These are phyloP conservation scores for Poeciliopsis occidentalis DNA, from an alignment of 2,113 vertebrate species.

Conservation along the genomic window DNA sequence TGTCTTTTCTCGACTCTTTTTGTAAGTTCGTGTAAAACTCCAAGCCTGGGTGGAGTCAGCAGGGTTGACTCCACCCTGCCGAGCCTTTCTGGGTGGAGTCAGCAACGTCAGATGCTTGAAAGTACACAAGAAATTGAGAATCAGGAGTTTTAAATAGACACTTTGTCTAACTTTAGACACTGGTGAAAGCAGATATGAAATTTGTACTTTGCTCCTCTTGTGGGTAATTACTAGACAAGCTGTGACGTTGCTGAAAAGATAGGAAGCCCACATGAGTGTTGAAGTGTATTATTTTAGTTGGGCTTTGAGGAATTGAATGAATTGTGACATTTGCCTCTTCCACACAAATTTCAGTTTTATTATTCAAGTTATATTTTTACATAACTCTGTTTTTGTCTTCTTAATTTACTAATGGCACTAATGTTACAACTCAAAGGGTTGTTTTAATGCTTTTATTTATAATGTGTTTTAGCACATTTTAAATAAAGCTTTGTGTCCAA, in stretches of 20 bases:
- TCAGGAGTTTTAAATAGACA: background rate
- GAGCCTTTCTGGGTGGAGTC: conserved; percentile 7
- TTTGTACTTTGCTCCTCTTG: conserved; percentile 38
- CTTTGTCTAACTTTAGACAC: too few relatives aligned
- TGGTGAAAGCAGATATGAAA: background rate
- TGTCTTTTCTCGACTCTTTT: conserved; percentile 29
- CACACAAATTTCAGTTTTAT: background rate
- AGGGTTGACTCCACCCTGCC: too few relatives aligned
- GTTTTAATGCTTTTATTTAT: background rate
- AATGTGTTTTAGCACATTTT: background rate
- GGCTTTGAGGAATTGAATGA: background rate
- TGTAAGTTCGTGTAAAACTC: conserved; percentile 5
- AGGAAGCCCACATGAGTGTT: background rate
- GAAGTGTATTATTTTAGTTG: background rate
- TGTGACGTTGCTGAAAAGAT: background rate
- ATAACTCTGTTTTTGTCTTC: background rate
- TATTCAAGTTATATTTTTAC: background rate
- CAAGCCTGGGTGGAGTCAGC: conserved; percentile 12
- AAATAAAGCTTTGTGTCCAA: conserved; percentile 12
- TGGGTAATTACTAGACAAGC: background rate
- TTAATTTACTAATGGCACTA: background rate
- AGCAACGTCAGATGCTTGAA: background rate
- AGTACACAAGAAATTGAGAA: background rate
- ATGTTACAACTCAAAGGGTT: background rate
- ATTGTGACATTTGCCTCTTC: conserved; percentile 7